A percentile compares a stretch with the other conserved stretches of the same genome.
Evolutionary conservation across 2,113 vertebrate species (phyloP).

Genomic region (Phocoena phocoena): DNA sequence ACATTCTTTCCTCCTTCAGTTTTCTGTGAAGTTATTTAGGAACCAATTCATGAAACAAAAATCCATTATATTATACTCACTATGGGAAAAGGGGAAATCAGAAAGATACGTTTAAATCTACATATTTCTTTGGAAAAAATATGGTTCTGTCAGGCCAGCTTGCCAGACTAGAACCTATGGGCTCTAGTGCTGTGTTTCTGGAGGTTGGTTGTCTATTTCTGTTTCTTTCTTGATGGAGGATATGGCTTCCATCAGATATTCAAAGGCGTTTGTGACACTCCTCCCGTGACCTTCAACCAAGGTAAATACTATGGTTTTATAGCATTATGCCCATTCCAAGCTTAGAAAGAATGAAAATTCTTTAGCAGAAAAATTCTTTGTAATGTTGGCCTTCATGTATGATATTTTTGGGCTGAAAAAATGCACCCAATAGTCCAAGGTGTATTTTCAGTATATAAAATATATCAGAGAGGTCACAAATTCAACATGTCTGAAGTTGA

Average conservation of each 20-base stretch:
- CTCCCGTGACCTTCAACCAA: background rate
- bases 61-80: conserved; percentile 33
- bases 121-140: conserved; percentile 41
- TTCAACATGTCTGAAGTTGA: conserved; percentile 1
- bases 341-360: background rate
- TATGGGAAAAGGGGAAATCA: conserved; percentile 31
- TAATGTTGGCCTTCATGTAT: background rate
- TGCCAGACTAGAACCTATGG: background rate
- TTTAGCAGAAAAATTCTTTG: background rate
- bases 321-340: background rate
- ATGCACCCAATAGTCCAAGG: background rate
- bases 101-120: conserved; percentile 27
- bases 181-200: background rate
- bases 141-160: background rate
- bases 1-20: conserved; percentile 1
- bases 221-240: background rate
- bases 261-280: background rate
- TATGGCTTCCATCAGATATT: background rate
- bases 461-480: background rate
- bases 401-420: background rate
- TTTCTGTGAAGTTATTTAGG: conserved; percentile 60
- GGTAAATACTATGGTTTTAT: background rate
- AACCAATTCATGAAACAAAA: conserved; percentile 40
- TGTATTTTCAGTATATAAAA: background rate
- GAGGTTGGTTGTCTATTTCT: background rate